A percentile compares a stretch with the other conserved stretches of the same genome.
These are phyloP conservation scores for Caenorhabditis sp. DNA, from an alignment of 2,888 invertebrate species.

Conservation along the genomic window DNA sequence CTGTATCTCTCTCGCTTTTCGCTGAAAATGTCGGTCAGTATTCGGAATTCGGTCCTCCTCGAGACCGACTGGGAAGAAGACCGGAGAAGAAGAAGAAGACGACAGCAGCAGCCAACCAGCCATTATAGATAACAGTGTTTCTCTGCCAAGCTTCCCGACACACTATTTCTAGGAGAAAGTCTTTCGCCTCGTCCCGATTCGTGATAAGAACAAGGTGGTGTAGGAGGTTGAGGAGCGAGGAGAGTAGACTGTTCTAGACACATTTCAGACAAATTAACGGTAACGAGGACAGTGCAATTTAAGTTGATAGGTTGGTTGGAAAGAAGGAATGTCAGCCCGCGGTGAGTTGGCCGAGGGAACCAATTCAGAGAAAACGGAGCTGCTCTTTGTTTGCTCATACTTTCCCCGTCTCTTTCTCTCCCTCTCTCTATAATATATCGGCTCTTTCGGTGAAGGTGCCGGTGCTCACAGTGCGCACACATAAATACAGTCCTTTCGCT, in stretches of 20 bases:
- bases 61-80: not conserved
- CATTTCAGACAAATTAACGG: not conserved
- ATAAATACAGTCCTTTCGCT: conserved; percentile 21
- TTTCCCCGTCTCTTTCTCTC: not conserved
- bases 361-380: conserved; percentile 15
- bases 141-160: conserved; percentile 2
- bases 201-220: conserved; percentile 4
- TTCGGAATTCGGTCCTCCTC: conserved; percentile 9
- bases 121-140: conserved; percentile 12
- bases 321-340: conserved; percentile 12
- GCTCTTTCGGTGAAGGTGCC: conserved; percentile 45
- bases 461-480: conserved; percentile 10
- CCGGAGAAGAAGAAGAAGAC: not conserved
- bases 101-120: not conserved
- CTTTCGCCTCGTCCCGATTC: not conserved
- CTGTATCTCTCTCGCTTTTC: conserved; percentile 7
- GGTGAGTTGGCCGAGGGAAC: not conserved
- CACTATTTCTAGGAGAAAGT: conserved; percentile 11
- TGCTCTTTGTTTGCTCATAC: conserved; percentile 25
- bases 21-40: conserved; percentile 36
- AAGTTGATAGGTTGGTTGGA: conserved; percentile 3
- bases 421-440: conserved; percentile 9
- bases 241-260: not conserved
- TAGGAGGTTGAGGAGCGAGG: no score
- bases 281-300: not conserved